Evolutionary conservation across 2,888 invertebrate species (phyloP).

Genomic region (Myopa tessellatipennis): DNA sequence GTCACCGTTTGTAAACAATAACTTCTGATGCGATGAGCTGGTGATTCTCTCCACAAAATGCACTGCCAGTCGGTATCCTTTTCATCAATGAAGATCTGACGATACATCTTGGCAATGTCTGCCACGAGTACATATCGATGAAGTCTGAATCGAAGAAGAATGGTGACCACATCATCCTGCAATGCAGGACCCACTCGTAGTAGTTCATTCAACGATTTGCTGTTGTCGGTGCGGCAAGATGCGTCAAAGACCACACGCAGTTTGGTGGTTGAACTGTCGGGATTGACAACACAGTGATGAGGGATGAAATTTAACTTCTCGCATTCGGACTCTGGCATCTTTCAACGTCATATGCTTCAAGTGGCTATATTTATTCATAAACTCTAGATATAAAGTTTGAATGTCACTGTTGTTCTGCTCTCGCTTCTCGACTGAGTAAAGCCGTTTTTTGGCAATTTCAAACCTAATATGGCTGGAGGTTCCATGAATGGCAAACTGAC

Average conservation of each 20-base stretch:
- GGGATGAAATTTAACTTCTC: neutral
- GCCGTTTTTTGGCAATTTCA: slow-evolving; percentile 34
- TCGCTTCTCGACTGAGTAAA: slow-evolving; percentile 34
- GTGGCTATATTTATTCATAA: slow-evolving; percentile 41
- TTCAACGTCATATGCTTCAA: slow-evolving; percentile 37
- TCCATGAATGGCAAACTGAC: slow-evolving; percentile 37
- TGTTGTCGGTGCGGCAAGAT: too few relatives aligned
- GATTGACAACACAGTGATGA: neutral
- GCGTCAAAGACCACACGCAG: neutral
- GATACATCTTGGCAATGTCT: slow-evolving; percentile 36
- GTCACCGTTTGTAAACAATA: too few relatives aligned
- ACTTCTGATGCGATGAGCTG: too few relatives aligned
- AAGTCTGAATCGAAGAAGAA: neutral
- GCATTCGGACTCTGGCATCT: neutral
- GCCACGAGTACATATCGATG: slow-evolving; percentile 28
- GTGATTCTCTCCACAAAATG: neutral
- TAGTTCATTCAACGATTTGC: too few relatives aligned
- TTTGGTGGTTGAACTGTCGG: neutral
- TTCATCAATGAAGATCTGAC: slow-evolving; percentile 27
- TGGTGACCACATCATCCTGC: too few relatives aligned
- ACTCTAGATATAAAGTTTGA: slow-evolving; percentile 28
- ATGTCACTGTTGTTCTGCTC: slow-evolving; percentile 14
- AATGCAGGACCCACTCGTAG: too few relatives aligned
- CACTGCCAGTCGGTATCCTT: neutral
- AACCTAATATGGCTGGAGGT: slow-evolving; percentile 30